A percentile compares a stretch with the other conserved stretches of the same genome.
Evolutionary conservation across 2,113 vertebrate genomes (phyloP).

Genomic region (Spilogale gracilis): DNA sequence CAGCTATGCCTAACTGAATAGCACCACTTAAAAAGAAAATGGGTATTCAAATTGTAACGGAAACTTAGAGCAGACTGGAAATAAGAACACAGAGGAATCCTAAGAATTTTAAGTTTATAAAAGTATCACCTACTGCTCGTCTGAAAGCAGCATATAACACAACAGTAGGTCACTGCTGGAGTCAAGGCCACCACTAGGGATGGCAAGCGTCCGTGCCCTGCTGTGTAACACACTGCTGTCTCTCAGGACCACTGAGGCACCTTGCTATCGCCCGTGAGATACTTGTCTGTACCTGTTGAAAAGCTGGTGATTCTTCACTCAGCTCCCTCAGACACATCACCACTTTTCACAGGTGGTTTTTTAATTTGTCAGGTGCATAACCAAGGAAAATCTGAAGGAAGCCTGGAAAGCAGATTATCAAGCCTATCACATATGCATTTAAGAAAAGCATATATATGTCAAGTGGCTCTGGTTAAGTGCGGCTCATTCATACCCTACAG

Average conservation of each 20-base stretch:
- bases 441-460: neutral
- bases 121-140: neutral
- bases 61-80: neutral
- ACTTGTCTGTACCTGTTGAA: neutral
- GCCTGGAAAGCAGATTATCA: conserved; percentile 8
- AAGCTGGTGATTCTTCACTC: neutral
- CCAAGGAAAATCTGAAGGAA: neutral
- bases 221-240: neutral
- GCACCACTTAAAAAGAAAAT: conserved; percentile 15
- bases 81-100: neutral
- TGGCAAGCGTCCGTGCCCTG: neutral
- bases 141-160: neutral
- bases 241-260: neutral
- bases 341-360: neutral
- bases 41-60: conserved; percentile 38
- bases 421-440: neutral
- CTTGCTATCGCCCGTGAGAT: neutral
- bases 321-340: neutral
- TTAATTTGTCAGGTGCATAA: neutral
- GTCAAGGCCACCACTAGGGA: neutral
- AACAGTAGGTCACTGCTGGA: neutral
- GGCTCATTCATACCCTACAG: neutral
- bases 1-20: conserved; percentile 53
- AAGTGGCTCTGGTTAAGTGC: neutral
- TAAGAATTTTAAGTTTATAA: conserved; percentile 40